These are phyloP conservation scores for Pristionchus exspectatus DNA, from an alignment of 2,888 invertebrate genomes.

Conservation along the genomic window DNA sequence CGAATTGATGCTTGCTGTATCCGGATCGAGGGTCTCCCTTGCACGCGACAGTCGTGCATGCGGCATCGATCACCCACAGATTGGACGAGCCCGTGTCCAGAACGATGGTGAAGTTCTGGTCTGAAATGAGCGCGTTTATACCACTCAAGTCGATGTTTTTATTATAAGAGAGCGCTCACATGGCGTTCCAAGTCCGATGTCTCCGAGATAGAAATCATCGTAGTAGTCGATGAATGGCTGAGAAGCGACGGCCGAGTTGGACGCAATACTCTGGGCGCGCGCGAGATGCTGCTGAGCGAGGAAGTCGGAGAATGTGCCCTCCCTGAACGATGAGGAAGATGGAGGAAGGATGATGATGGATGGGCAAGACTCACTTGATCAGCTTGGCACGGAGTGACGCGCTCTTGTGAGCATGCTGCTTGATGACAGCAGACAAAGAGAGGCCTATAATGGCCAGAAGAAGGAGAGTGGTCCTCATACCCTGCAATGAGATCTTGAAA, in stretches of 20 bases:
- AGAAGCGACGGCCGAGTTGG: slow-evolving; percentile 60
- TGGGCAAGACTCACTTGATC: slow-evolving; percentile 58
- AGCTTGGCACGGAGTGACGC: slow-evolving; percentile 63
- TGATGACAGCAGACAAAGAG: slow-evolving; percentile 61
- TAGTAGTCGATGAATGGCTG: slow-evolving; percentile 73
- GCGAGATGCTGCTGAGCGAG: slow-evolving; percentile 56
- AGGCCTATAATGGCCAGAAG: slow-evolving; percentile 67
- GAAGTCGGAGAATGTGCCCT: slow-evolving; percentile 56
- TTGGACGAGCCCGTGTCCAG: slow-evolving; percentile 74
- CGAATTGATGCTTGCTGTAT: slow-evolving; percentile 52
- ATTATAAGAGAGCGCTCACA: no score
- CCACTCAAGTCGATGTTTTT: no score
- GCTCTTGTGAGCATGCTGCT: slow-evolving; percentile 60
- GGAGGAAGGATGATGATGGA: neutral
- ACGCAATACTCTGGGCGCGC: slow-evolving; percentile 55
- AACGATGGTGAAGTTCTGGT: slow-evolving; percentile 69
- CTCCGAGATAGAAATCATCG: slow-evolving; percentile 76
- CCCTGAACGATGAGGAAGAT: neutral
- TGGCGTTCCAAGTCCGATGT: slow-evolving; percentile 74
- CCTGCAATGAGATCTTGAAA: no score
- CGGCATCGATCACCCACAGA: slow-evolving; percentile 73
- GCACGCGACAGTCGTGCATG: slow-evolving; percentile 64
- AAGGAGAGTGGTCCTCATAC: slow-evolving; percentile 56
- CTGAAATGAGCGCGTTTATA: no score
- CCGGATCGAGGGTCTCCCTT: slow-evolving; percentile 55